Evolutionary conservation across 2,888 invertebrate genomes (phyloP).

Genomic region (Acanthosepion lycidas): DNA sequence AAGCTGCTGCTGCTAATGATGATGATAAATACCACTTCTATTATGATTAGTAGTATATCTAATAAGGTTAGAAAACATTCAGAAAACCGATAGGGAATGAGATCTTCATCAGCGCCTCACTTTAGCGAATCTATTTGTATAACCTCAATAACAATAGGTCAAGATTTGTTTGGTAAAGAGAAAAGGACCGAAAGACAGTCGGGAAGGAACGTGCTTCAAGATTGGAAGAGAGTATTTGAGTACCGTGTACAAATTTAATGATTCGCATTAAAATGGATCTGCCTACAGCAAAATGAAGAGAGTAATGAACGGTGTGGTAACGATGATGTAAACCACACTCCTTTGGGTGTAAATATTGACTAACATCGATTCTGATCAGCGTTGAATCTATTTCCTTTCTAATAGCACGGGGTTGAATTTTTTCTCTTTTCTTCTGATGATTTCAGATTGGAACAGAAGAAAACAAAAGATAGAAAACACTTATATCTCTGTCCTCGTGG

Average conservation of each 20-base stretch:
- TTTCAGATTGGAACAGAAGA: no score
- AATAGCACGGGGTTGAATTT: not conserved
- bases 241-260: not conserved
- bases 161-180: not conserved
- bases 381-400: not conserved
- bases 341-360: not conserved
- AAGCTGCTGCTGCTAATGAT: no score
- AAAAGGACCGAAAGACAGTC: not conserved
- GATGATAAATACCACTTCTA: not conserved
- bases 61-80: not conserved
- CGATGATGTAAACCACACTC: not conserved
- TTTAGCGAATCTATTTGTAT: not conserved
- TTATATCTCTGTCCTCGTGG: no score
- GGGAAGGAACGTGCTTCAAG: not conserved
- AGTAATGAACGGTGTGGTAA: not conserved
- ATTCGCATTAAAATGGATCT: not conserved
- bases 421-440: not conserved
- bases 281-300: not conserved
- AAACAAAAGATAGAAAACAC: no score
- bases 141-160: slow-evolving; percentile 33
- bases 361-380: not conserved
- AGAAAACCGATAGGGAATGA: not conserved
- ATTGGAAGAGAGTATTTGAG: not conserved
- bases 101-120: not conserved
- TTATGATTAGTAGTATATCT: not conserved